Conservation (phyloP, 2,797 vertebrate species). For the Nyctibius grandis region DNA sequence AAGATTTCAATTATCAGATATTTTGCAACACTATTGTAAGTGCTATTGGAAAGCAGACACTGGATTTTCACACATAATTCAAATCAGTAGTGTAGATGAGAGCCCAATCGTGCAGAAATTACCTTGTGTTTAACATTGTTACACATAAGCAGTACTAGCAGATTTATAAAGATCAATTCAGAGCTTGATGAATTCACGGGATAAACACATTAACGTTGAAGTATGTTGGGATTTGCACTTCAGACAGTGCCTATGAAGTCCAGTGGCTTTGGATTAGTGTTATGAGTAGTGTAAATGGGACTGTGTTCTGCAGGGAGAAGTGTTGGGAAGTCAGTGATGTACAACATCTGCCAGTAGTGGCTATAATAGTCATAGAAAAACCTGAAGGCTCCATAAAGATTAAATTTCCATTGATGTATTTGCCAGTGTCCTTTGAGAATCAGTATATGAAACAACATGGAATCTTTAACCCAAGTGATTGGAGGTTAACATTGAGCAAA, state of each 20-base stretch:
- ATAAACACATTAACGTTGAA: background rate
- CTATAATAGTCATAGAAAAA: background rate
- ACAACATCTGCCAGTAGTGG: background rate
- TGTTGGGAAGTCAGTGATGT: background rate
- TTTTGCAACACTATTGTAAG: background rate
- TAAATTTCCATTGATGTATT: background rate
- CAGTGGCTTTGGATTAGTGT: background rate
- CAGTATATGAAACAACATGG: background rate
- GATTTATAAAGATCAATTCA: background rate
- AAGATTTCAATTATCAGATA: constrained; percentile 8
- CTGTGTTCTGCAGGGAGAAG: background rate
- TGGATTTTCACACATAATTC: background rate
- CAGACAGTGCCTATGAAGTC: background rate
- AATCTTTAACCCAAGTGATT: background rate
- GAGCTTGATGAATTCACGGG: background rate
- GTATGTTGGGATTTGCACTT: background rate
- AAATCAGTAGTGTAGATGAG: background rate
- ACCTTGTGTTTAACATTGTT: background rate
- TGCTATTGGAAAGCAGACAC: background rate
- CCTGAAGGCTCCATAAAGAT: background rate
- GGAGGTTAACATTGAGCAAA: background rate
- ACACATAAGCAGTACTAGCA: background rate
- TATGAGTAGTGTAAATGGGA: background rate
- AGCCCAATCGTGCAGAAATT: background rate
- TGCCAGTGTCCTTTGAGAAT: background rate